Base-by-base conservation (phyloP, 2,888 invertebrate species). In the Neocrepidodera transversa region DNA sequence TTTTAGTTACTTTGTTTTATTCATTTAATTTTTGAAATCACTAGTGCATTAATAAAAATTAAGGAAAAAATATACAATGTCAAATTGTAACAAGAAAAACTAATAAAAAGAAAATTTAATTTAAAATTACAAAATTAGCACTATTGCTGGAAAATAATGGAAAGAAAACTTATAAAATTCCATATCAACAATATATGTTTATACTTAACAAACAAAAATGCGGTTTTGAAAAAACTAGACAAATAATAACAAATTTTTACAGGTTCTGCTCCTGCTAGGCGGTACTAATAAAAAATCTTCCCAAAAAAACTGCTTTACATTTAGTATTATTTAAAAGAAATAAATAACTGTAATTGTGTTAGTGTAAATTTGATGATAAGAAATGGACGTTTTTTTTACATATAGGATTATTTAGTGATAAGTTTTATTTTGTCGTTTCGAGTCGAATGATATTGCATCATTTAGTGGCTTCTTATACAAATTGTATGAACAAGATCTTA, bases 181-280 rank as follows among this genome's bases (percentile, higher is more conserved):
- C n/a, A n/a, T n/a, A n/a, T n/a, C n/a, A n/a, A n/a, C n/a, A n/a
- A n/a, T n/a, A n/a, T n/a, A n/a, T n/a, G n/a, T n/a, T n/a, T n/a
- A n/a, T n/a, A n/a, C n/a, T n/a, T n/a, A n/a, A n/a, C n/a, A n/a
- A n/a, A n/a, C n/a, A n/a, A n/a, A 36, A 36, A 36, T 51, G 50
- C 36, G 36, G 26, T 38, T 52, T 35, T 30, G 32, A 35, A 48
- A 48, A 36, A 6, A 6, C 3, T 13, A 32, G 11, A 32, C n/a
- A 45, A 32, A 54, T 43, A 26, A 26, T 45, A 6, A 49, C 14
- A 42, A 45, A 58, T 52, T 71, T 61, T 71, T 72, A 64, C 71
- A 72, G 71, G 71, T 72, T 70, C 71, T 64, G 64, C 71, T 68
- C 71, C 69, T 67, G 65, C 71, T 70, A 72, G 71, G 63, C 70